Evolutionary conservation across 2,888 invertebrate genomes (phyloP), one percentile per base, ranked within the genome.

Genomic region (Drosophila aldrichi): DNA sequence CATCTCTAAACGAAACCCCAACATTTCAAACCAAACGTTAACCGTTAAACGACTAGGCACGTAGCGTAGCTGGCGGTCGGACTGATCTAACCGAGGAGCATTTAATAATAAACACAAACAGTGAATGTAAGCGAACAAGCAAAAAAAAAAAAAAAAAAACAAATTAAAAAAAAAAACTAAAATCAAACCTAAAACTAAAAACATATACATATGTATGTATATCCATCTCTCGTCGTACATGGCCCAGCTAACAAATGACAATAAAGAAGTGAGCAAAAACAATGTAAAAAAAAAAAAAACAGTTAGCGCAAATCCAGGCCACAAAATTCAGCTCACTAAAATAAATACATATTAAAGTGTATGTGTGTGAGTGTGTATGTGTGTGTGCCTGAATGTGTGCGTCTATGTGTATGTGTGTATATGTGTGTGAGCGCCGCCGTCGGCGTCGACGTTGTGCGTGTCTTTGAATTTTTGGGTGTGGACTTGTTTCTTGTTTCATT

Each of bases 381-480:
- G 51, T 55, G 40, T 29, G 29, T 41, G 46, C 52, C 32, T 62
- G 51, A 65, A 22, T 34, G 18, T n/a, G 34, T 51, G 40, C 62
- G 18, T 62, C 36, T 59, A 46, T 56, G 64, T 71, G n/a, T 65
- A 58, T n/a, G 41, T 48, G 40, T 65, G 18, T 64, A 43, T 56
- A 56, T 75, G 22, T 65, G 60, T 73, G 57, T 67, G 55, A 48
- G 70, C 59, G 69, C 46, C 59, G 76, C 38, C 71, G 61, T 63
- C 49, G 62, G 46, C 79, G 82, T 60, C 58, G 70, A 61, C 81
- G 65, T 75, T 66, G 81, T 88, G 82, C 90, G 88, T 90, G 84
- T 81, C 84, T 86, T 88, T 83, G 78, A 80, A 84, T 85, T 90
- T 90, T 90, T 91, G 90, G 90, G 90, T 90, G 90, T 90, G 90